Percentiles rank a stretch among this genome's conserved stretches.
These are phyloP conservation scores for Pollenia amentaria DNA, from an alignment of 2,888 invertebrate species.

Conservation along the genomic window DNA sequence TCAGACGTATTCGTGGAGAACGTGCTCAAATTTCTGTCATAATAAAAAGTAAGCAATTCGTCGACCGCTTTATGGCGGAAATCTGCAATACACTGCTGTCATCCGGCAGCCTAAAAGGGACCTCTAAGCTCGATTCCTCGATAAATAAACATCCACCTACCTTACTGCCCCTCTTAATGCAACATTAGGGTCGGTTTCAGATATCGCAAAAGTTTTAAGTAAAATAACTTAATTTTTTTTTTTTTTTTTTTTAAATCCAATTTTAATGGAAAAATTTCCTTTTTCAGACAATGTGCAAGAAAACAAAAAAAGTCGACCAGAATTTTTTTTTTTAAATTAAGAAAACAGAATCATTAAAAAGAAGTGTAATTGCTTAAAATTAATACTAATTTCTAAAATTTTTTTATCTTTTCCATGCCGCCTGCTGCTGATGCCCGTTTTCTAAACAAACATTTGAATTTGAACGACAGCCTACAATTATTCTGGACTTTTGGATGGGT, in stretches of 20 bases:
- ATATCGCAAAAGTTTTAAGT: not conserved
- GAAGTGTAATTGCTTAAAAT: not conserved
- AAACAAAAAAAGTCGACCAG: conserved; percentile 7
- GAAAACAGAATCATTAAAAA: conserved; percentile 11
- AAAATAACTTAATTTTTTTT: not conserved
- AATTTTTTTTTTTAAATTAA: not conserved
- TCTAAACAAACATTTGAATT: not conserved
- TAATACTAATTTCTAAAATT: conserved; percentile 26
- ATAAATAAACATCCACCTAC: too few relatives aligned
- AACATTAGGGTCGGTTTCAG: too few relatives aligned
- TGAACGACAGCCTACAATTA: conserved; percentile 79
- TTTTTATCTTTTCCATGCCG: conserved; percentile 59
- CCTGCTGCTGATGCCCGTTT: not conserved
- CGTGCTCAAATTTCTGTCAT: too few relatives aligned
- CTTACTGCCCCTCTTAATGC: too few relatives aligned
- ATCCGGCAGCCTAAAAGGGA: too few relatives aligned
- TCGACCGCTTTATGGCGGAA: too few relatives aligned
- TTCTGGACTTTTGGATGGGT: conserved; percentile 83
- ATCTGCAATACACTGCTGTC: too few relatives aligned
- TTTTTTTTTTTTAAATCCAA: conserved; percentile 23
- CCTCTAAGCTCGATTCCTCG: too few relatives aligned
- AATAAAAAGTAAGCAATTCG: too few relatives aligned
- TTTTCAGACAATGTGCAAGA: not conserved
- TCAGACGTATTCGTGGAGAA: too few relatives aligned
- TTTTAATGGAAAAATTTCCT: conserved; percentile 14